Base-by-base conservation (phyloP, 1,140 invertebrate genomes). In the Drosophila pseudoobscura region DNA sequence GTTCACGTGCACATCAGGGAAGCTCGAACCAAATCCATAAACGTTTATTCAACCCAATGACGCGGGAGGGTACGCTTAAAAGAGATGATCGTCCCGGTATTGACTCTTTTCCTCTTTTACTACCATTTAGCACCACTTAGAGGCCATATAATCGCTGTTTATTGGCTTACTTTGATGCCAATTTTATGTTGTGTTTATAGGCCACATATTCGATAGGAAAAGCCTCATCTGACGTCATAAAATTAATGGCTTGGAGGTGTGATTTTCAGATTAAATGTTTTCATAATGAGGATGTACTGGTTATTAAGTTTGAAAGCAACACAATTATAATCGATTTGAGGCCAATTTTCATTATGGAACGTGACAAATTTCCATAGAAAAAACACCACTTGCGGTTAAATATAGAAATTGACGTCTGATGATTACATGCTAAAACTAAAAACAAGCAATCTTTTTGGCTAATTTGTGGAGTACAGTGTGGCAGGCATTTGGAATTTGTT, bases 391-490 rank as follows among this genome's bases (percentile, higher is more conserved):
- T 43, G 49, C 3, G 17, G 6, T 24, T 55, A 60, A 49, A 64
- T 64, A 41, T 55, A 50, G 58, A 9, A 15, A 31, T 39, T 54
- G 47, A 1, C 29, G 57, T 51, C 39, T 72, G 68, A 61, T 64
- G 74, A 74, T 74, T 74, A 70, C 50, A 24, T 58, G 70, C 41
- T 75, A 53, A 75, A 65, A 75, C 35, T 44, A 44, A n/a, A 75
- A 43, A 47, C 55, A 62, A 29, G 35, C 63, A 68, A 64, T 56
- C 46, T 65, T 31, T 45, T 47, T 53, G 31, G 9, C 44, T 43
- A 64, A 65, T 65, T 51, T 63, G 46, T 20, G 44, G 55, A 26
- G 6, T 49, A 64, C 39, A 47, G 31, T 49, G 62, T 49, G 11
- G 22, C 11, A 5, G 24, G 20, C 5, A 20, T 31, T 31, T 7